Base-by-base conservation (phyloP, 2,888 invertebrate species). In the Oasisia sp. region DNA sequence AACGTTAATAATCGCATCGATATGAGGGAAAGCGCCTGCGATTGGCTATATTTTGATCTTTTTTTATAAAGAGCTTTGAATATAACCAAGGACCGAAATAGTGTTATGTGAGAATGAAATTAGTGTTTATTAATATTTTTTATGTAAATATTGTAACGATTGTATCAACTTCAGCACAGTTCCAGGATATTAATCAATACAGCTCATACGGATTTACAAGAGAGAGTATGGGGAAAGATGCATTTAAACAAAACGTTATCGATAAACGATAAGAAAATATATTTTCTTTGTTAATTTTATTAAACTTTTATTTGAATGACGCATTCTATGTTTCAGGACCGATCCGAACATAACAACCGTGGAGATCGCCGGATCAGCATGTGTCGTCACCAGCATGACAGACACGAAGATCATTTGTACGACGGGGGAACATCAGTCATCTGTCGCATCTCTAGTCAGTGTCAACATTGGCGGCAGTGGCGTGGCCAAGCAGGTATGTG, bases 331-430 rank as follows among this genome's bases (percentile, higher is more conserved):
- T 32, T 19, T 32, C 92, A 93, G 93, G 14, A 92, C 92, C 32
- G 58, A 91, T 44, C 32, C 32, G 3, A 89, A 32, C 44, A 74
- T 56, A 27, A 91, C 92, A 44, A 92, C 27, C 0, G 94, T 94
- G 32, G 93, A 93, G 7, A 93, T 94, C 11, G 94, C 93, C 74
- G 93, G 93, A 7, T 92, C 93, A 9, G 56, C 50, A 1, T 95
- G 95, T 93, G 58, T 45, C 19, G 93, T 95, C 32, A 32, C 19
- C 5, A 32, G 91, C 38, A 89, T 93, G 11, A 89, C 92, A 8
- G 92, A 56, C 90, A 92, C 91, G 8, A 90, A 93, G 91, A 90
- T 93, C 32, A 91, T 92, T 12, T 93, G 93, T 90, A 91, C 50
- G n/a, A 93, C 93, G 27, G 92, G 32, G 32, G n/a, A 92, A 5